Conservation (phyloP, 1,140 invertebrate species). For the Lordiphosa clarofinis region DNA sequence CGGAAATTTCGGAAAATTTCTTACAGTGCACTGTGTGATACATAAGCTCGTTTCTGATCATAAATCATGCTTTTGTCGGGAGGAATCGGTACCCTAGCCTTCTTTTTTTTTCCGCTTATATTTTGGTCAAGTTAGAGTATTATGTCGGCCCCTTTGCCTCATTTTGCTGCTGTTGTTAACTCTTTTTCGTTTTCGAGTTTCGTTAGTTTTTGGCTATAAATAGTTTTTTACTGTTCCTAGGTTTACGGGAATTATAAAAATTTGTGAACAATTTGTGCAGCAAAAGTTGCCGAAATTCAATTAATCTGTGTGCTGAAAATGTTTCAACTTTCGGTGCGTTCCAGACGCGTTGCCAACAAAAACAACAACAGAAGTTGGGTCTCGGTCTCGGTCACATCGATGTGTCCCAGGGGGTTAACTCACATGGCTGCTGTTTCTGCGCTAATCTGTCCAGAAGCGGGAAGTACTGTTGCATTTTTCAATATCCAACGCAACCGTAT, state of each 20-base stretch:
- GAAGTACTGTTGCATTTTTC: slow-evolving; percentile 36
- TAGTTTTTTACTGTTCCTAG: slow-evolving; percentile 8
- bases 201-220: slow-evolving; percentile 6
- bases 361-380: no score
- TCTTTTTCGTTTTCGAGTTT: background rate
- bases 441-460: slow-evolving; percentile 58
- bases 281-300: slow-evolving; percentile 71
- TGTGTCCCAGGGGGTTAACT: background rate
- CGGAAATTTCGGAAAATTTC: no score
- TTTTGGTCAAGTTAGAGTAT: background rate
- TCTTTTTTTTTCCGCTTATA: no score
- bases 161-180: background rate
- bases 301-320: slow-evolving; percentile 72
- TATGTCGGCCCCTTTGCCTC: background rate
- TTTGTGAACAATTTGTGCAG: slow-evolving; percentile 52
- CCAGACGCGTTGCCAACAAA: slow-evolving; percentile 18
- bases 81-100: no score
- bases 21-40: no score
- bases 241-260: slow-evolving; percentile 43
- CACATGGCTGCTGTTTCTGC: slow-evolving; percentile 24
- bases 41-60: no score
- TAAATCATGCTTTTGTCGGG: no score
- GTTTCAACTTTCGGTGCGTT: slow-evolving; percentile 61
- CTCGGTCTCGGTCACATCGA: slow-evolving; percentile 17
- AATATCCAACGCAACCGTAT: slow-evolving; percentile 54